phyloP scores from a whole-genome alignment of 2,888 invertebrate genomes.

The Microplitis manilae region DNA sequence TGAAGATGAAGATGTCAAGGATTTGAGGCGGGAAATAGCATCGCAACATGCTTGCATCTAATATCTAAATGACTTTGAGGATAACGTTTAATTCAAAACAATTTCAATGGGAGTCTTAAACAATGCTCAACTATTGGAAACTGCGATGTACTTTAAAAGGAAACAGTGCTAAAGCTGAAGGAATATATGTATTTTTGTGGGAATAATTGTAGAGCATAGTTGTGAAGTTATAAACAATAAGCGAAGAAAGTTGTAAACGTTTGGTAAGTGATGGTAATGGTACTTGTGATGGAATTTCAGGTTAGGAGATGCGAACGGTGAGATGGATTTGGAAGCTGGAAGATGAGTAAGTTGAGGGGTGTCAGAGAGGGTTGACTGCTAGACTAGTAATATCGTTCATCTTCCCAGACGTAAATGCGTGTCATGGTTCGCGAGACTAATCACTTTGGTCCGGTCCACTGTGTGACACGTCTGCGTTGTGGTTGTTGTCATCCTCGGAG shows the following conservation, averaged over 20 bases:
- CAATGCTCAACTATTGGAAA: constrained; percentile 38
- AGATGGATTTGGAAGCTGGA: too few relatives aligned
- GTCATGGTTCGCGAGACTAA: constrained; percentile 37
- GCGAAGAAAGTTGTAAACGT: neutral
- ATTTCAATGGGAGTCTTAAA: constrained; percentile 33
- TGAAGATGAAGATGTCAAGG: neutral
- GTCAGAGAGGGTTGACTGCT: constrained; percentile 1
- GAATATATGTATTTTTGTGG: neutral
- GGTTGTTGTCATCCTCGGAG: constrained; percentile 23
- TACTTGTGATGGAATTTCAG: neutral
- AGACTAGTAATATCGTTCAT: constrained; percentile 19
- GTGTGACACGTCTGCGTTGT: constrained; percentile 18
- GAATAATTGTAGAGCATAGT: neutral
- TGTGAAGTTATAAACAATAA: neutral
- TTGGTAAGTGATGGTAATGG: neutral
- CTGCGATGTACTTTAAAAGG: neutral
- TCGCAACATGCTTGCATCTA: neutral
- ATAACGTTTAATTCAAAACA: constrained; percentile 7
- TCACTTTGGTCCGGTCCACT: constrained; percentile 29
- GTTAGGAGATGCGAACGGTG: neutral
- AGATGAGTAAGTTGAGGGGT: neutral
- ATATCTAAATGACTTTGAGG: neutral
- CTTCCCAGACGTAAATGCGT: constrained; percentile 29
- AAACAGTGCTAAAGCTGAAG: neutral
- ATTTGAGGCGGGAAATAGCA: neutral